These are phyloP conservation scores for Corydoras sp. DNA, from an alignment of 2,113 vertebrate genomes.

Conservation along the genomic window DNA sequence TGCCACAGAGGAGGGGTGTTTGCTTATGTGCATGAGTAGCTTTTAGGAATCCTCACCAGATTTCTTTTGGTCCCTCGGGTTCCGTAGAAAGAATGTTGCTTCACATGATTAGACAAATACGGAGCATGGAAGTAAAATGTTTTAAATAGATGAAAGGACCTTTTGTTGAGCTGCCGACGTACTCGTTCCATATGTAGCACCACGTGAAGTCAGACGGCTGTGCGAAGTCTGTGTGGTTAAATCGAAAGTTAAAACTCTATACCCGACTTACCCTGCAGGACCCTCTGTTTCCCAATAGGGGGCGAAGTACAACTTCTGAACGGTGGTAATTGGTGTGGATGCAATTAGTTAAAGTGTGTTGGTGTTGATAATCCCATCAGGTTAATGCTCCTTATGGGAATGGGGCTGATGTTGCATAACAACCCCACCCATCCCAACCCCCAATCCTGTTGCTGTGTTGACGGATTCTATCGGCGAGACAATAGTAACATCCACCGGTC, in stretches of 20 bases:
- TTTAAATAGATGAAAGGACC: no score
- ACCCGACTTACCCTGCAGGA: no score
- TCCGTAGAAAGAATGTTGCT: no score
- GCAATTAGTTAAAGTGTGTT: slow-evolving; percentile 23
- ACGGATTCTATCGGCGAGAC: slow-evolving; percentile 16
- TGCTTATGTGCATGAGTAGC: slow-evolving; percentile 1
- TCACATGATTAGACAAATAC: no score
- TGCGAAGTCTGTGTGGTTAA: no score
- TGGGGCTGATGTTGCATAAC: slow-evolving; percentile 30
- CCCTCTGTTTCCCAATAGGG: neutral
- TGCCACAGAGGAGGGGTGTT: neutral
- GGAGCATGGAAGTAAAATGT: no score
- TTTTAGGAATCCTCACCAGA: neutral
- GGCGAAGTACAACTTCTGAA: neutral
- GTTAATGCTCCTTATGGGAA: slow-evolving; percentile 59
- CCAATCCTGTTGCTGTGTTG: slow-evolving; percentile 36
- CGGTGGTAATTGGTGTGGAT: neutral
- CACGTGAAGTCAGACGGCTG: no score
- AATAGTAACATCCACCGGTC: slow-evolving; percentile 10
- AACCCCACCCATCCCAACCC: slow-evolving; percentile 31
- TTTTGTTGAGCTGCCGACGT: no score
- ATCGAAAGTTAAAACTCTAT: no score
- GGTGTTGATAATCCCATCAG: slow-evolving; percentile 46
- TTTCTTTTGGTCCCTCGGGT: neutral
- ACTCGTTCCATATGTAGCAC: no score